These are phyloP conservation scores for Acanthosepion esculentum DNA, from an alignment of 2,888 invertebrate genomes.

Conservation along the genomic window DNA sequence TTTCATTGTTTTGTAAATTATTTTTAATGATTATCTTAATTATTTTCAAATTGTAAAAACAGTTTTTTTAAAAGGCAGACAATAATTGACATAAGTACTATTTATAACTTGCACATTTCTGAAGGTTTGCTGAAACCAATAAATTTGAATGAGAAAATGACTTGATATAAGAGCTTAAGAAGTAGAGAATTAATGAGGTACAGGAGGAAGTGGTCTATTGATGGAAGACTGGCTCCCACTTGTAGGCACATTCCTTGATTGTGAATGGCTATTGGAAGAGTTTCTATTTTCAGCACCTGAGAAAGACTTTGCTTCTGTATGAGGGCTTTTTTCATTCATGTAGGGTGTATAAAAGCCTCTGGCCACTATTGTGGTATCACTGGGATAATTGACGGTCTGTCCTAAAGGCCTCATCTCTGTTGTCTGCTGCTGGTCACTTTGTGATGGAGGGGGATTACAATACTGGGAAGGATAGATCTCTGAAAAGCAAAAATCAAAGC, in stretches of 20 bases:
- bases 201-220: neutral
- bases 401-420: neutral
- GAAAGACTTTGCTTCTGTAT: neutral
- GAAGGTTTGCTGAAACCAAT: neutral
- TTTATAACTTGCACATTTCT: neutral
- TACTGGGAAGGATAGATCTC: neutral
- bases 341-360: neutral
- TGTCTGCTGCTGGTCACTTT: neutral
- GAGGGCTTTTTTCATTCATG: neutral
- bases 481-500: neutral
- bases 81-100: neutral
- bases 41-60: neutral
- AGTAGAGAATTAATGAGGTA: constrained; percentile 1
- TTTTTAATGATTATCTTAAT: neutral
- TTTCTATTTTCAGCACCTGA: constrained; percentile 11
- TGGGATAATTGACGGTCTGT: neutral
- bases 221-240: constrained; percentile 12
- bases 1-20: neutral
- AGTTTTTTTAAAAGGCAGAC: neutral
- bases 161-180: neutral
- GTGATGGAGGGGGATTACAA: neutral
- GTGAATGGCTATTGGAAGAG: neutral
- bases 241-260: neutral
- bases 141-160: neutral
- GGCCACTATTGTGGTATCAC: neutral